Evolutionary conservation across 2,888 invertebrate species (phyloP), one percentile per base, ranked within the genome.

Genomic region (Tachina grossa): DNA sequence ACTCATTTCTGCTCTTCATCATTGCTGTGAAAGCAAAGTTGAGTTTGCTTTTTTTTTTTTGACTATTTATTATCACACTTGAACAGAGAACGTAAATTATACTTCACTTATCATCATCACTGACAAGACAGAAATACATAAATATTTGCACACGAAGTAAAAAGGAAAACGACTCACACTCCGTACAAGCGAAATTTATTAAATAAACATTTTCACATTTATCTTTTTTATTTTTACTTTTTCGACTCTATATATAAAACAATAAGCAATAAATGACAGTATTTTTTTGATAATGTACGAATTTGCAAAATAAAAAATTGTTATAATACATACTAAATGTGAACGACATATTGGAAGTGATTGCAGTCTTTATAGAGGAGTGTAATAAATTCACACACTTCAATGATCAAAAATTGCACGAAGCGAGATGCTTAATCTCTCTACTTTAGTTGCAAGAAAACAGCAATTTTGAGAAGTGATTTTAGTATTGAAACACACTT

Each of bases 191-290:
- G 51, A 59, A 57, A 78, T 69, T 78, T 59, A 61, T 69, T 78
- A 49, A 57, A 57, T 68, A 49, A 39, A 14, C 14, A 10, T 53
- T 55, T 65, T 55, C 53, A 71, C 71, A 79, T 71, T 78, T 78
- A 78, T 69, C 78, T 78, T 71, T 78, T 19, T 72, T 31, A 47
- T 47, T 72, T n/a, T 47, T 47, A 16, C n/a, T 41, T 41, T 11
- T 14, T 53, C 16, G 41, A 76, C 53, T 19, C 31, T 1, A 31
- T 6, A 65, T 9, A 53, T 31, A 19, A 9, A 22, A 68, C 53
- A 66, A 51, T 69, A 78, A 78, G 57, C 57, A 66, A 51, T 78
- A 69, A 69, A 78, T 78, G 63, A 71, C 63, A 71, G 19, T 39
- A 47, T 71, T 55, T 47, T 79, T 55, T 71, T 69, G 4, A 69